Evolutionary conservation across 2,113 vertebrate genomes (phyloP), one percentile per base, ranked within the genome.

Genomic region (Brienomyrus longianalis): DNA sequence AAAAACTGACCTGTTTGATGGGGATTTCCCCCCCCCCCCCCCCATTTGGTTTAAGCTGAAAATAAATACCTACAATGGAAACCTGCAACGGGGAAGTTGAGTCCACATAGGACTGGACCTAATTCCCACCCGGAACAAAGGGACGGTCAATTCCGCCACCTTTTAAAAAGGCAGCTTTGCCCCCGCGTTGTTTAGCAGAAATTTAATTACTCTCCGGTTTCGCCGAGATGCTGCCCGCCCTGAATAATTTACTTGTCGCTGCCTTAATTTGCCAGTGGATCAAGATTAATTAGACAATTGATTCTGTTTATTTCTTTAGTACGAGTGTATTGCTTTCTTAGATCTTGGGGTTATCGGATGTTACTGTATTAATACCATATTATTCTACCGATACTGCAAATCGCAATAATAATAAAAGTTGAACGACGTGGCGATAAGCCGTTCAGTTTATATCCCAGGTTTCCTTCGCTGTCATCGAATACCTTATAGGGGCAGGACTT

Each of bases 151-250:
- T 95, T 91, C 92, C 59, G 39, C 31, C 84, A 88, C 91, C 90
- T 91, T 91, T 91, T 91, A 91, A 92, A 91, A 91, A 90, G 91
- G 92, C 93, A 92, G n/a, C 27, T 94, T 92, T 92, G 90, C 87
- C 88, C 90, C 93, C 93, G 94, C 92, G 92, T 93, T 92, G 91
- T 94, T 93, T 94, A 91, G 94, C 92, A 90, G 93, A 88, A 89
- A 86, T 93, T 93, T 93, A 93, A 95, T 94, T 94, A 94, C 88
- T 62, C 88, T 3, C 86, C 56, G 90, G 92, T 93, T 94, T 93
- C 92, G 93, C 84, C 91, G 91, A 89, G 88, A 91, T 90, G 93
- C 92, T 91, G 89, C 51, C 90, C 88, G 56, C 89, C 86, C 86
- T 86, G 89, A 90, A 91, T 94, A 94, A 95, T 94, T 92, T 90